These are phyloP conservation scores for Passer domesticus DNA, from an alignment of 2,113 vertebrate species.

Conservation along the genomic window DNA sequence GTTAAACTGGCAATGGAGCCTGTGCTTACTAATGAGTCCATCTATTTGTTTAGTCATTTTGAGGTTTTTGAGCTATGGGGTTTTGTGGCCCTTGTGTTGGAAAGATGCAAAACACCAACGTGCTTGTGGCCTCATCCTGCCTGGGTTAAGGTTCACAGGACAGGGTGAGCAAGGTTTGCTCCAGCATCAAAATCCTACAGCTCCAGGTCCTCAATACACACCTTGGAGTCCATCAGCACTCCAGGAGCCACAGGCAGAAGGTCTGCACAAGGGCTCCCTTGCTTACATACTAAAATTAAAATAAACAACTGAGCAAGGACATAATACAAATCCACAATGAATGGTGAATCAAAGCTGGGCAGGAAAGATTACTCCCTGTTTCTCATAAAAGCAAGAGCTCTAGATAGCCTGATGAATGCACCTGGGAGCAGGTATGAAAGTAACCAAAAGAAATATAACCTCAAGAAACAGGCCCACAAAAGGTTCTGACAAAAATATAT, in stretches of 20 bases:
- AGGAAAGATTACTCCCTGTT: background rate
- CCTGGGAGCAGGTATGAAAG: background rate
- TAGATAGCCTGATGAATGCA: background rate
- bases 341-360: background rate
- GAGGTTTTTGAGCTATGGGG: background rate
- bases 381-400: background rate
- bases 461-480: background rate
- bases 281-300: background rate
- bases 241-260: background rate
- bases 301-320: background rate
- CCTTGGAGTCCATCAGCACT: background rate
- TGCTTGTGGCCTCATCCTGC: background rate
- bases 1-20: slow-evolving; percentile 54
- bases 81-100: background rate
- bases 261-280: background rate
- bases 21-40: slow-evolving; percentile 55
- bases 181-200: background rate
- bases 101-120: background rate
- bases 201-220: background rate
- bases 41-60: slow-evolving; percentile 41
- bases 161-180: background rate
- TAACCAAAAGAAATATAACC: background rate
- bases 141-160: background rate
- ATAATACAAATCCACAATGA: rapidly evolving
- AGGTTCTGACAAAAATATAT: background rate